Percentiles rank a stretch among this genome's conserved stretches.
These are phyloP conservation scores for Cataglyphis altisquamis DNA, from an alignment of 2,888 invertebrate genomes.

Conservation along the genomic window DNA sequence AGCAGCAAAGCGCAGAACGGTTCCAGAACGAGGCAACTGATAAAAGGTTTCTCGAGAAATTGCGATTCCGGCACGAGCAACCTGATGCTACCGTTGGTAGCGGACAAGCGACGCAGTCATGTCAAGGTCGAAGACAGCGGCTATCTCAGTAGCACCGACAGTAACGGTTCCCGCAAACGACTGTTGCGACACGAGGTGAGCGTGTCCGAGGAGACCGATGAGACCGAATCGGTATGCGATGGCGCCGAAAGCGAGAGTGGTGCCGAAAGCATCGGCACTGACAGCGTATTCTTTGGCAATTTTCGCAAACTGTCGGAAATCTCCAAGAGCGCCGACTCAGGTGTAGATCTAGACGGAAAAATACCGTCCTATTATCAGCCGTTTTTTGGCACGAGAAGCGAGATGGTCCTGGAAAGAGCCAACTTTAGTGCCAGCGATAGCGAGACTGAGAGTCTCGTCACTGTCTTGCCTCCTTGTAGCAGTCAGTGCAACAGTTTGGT, in stretches of 20 bases:
- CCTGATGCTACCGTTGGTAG: conserved; percentile 13
- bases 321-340: conserved; percentile 81
- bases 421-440: conserved; percentile 85
- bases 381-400: conserved; percentile 60
- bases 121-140: conserved; percentile 89
- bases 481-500: conserved; percentile 65
- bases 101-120: conserved; percentile 29
- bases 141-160: conserved; percentile 95
- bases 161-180: conserved; percentile 86
- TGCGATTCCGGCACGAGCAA: conserved; percentile 46
- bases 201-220: conserved; percentile 92
- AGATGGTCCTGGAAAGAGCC: conserved; percentile 68
- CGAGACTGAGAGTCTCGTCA: conserved; percentile 87
- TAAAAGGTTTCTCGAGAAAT: conserved; percentile 21
- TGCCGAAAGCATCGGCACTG: conserved; percentile 94
- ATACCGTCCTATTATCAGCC: conserved; percentile 69
- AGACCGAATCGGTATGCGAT: conserved; percentile 93
- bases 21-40: conserved; percentile 37
- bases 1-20: not conserved
- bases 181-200: conserved; percentile 84
- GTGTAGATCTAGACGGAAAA: conserved; percentile 74
- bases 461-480: conserved; percentile 83
- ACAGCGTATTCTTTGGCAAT: conserved; percentile 94
- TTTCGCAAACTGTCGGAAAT: conserved; percentile 87
- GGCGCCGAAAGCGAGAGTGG: conserved; percentile 94